Conservation (phyloP, 2,888 invertebrate genomes). For the Cataglyphis rosenhaueri region DNA sequence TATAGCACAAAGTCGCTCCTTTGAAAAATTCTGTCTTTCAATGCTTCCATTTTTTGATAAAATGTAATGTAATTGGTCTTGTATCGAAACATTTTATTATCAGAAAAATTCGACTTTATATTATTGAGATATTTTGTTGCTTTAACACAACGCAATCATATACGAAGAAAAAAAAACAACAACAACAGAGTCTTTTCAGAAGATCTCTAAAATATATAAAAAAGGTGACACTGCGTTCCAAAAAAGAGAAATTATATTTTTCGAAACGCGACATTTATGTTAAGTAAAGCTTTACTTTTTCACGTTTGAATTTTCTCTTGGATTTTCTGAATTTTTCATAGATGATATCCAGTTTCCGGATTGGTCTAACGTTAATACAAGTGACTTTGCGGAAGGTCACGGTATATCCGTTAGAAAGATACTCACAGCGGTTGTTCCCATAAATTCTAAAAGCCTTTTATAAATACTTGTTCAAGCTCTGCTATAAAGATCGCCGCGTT, state of each 20-base stretch:
- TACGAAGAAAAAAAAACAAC: background rate
- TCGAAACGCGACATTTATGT: slow-evolving; percentile 11
- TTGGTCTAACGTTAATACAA: slow-evolving; percentile 6
- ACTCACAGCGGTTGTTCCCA: background rate
- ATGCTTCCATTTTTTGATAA: background rate
- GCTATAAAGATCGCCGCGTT: slow-evolving; percentile 6
- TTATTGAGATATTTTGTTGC: background rate
- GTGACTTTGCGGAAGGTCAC: background rate
- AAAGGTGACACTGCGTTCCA: background rate
- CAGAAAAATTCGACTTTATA: slow-evolving; percentile 1
- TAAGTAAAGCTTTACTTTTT: background rate
- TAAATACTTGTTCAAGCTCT: slow-evolving; percentile 20
- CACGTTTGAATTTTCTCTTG: background rate
- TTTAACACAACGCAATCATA: slow-evolving; percentile 1
- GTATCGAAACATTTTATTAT: slow-evolving; percentile 9
- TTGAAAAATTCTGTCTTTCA: background rate
- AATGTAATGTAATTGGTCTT: slow-evolving; percentile 11
- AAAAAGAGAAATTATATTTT: background rate
- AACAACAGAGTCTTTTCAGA: background rate
- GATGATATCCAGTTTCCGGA: background rate
- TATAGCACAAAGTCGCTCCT: background rate
- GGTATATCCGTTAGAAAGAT: background rate
- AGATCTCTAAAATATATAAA: background rate
- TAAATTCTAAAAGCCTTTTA: slow-evolving; percentile 28
- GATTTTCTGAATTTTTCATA: slow-evolving; percentile 17